phyloP scores from a whole-genome alignment of 2,113 vertebrate species.

The Pogona vitticeps region DNA sequence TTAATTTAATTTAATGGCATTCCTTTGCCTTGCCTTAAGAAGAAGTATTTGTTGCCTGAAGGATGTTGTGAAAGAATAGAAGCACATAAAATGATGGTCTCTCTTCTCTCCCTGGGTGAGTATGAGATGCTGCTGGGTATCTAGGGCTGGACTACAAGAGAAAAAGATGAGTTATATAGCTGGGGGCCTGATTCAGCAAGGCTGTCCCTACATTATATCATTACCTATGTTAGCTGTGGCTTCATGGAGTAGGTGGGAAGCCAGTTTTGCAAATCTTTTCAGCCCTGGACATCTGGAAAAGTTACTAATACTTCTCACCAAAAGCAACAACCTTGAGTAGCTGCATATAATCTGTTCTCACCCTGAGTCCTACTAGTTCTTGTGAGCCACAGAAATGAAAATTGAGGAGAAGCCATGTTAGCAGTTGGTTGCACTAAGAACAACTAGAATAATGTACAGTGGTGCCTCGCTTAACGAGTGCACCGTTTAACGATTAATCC shows the following conservation, averaged over 20 bases:
- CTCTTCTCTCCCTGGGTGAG: not conserved
- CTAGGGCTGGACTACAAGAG: not conserved
- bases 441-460: too few species aligned
- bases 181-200: not conserved
- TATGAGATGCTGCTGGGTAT: not conserved
- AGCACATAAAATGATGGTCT: not conserved
- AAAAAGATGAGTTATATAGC: not conserved
- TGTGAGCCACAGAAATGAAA: not conserved
- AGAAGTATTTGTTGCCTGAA: not conserved
- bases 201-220: not conserved
- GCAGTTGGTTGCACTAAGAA: not conserved
- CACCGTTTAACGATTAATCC: too few species aligned
- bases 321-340: not conserved
- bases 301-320: not conserved
- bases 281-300: not conserved
- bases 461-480: too few species aligned
- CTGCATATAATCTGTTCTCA: not conserved
- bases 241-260: not conserved
- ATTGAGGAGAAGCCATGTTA: not conserved
- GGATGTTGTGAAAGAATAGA: not conserved
- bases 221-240: not conserved
- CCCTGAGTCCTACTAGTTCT: not conserved
- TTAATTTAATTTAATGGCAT: not conserved
- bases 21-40: not conserved
- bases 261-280: not conserved